Base-by-base conservation (phyloP, 2,797 vertebrate species). In the Phrynocephalus guinanensis region DNA sequence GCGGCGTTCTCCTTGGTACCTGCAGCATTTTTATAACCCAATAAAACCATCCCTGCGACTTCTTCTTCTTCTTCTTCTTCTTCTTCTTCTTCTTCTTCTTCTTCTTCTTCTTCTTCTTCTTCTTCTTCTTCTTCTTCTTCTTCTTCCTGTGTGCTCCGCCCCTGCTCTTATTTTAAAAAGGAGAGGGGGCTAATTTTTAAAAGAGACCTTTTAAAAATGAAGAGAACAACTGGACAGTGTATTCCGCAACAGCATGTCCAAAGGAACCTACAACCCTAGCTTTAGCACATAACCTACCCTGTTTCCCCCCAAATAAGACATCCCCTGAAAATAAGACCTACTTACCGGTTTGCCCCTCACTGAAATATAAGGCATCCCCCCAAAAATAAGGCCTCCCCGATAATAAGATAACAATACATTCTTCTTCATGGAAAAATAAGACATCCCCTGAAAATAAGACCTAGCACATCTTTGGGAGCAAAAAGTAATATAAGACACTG, bases 11-110 rank as follows among this genome's bases (percentile, higher is more conserved):
- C 52, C 50, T 56, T 30, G 60, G 2, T 56, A 71, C 33, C 24
- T 44, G 52, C 52, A 18, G 33, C 70, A 50, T 75, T 73, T 86
- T 86, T 75, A 73, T 18, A 5, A 6, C 20, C n/a, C 66, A n/a
- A 81, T 86, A 82, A 86, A 81, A 75, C 71, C 2, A 63, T 81
- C n/a, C 33, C 38, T 33, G 71, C 22, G 9, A 28, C 71, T 75
- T 33, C 72, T 60, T 76, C 38, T 38, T 38, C 38, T 38, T 60
- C 24, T 56, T 79, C 80, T 33, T 38, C 38, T 38, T 60, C 24
- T 56, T 79, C 80, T 33, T 33, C 71, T 75, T 52, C 72, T 60
- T 76, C 38, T 38, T 38, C 38, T 44, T 60, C 24, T 56, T 79
- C 80, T 44, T 44, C 38, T 44, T 44, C 38, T 44, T 44, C 38